These are phyloP conservation scores for Macrosteles quadrilineatus DNA, from an alignment of 1,140 invertebrate species.

Conservation along the genomic window DNA sequence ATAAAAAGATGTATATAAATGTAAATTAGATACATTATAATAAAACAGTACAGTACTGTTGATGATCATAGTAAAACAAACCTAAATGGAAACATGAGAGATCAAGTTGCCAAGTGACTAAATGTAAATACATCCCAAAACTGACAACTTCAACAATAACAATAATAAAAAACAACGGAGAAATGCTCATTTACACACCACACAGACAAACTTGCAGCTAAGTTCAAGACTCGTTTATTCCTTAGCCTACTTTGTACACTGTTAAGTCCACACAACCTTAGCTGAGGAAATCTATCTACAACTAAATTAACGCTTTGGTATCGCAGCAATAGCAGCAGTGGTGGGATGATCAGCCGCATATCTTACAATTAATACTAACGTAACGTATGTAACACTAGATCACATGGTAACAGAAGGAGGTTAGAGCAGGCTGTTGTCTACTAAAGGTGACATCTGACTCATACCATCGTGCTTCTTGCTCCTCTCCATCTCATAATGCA, in stretches of 20 bases:
- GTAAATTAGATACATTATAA: too few species aligned
- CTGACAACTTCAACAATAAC: constrained; percentile 9
- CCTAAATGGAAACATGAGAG: background rate
- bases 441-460: constrained; percentile 75
- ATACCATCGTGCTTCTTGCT: constrained; percentile 56
- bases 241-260: constrained; percentile 13
- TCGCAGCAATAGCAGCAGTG: background rate
- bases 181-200: background rate
- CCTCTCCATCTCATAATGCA: constrained; percentile 76
- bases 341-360: constrained; percentile 1
- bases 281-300: background rate
- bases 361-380: constrained; percentile 7
- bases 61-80: too few species aligned
- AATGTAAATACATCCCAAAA: background rate
- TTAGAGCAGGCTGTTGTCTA: constrained; percentile 61
- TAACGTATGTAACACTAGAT: background rate
- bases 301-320: constrained; percentile 15
- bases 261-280: background rate
- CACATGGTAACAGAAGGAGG: background rate
- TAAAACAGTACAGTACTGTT: too few species aligned
- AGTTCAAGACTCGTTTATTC: background rate
- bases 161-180: background rate
- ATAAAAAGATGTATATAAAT: too few species aligned
- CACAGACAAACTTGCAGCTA: background rate
- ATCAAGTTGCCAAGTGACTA: background rate